Evolutionary conservation across 1,140 invertebrate species (phyloP), one percentile per base, ranked within the genome.

Genomic region (Conus betulinus): DNA sequence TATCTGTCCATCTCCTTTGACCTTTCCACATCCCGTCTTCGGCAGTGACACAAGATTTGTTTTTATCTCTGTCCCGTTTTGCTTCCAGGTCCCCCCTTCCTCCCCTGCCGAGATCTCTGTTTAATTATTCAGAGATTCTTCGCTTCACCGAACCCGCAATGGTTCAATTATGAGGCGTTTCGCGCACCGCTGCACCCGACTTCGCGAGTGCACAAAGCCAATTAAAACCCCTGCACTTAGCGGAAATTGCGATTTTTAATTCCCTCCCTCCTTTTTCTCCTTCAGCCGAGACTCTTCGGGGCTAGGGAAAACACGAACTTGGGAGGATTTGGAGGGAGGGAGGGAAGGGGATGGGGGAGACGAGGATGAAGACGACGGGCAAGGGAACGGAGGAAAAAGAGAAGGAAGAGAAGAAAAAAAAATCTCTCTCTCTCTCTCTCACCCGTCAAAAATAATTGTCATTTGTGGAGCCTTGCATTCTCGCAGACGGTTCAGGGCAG

Each of bases 161-260:
- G n/a, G 84, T 60, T 27, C 84, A 85, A 85, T 85, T 85, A 85
- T 74, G 84, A 74, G 63, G 63, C 84, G 63, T 85, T 85, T 85
- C 63, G 20, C 84, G 71, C 84, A 51, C 27, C 63, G 39, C 63
- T 52, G 84, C 63, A 74, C 67, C 57, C 67, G 39, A 25, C 13
- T 15, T 53, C 27, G 84, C 63, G 27, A 76, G 10, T 51, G 71
- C 63, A 74, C 84, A 85, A 85, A 85, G 84, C 84, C 84, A 85
- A 85, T 85, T 85, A 74, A 67, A 74, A 74, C 27, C 57, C 84
- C 84, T 52, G 84, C 84, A 85, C 84, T 85, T 85, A 85, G 71
- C 39, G 71, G 84, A 85, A 85, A 85, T 85, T 85, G 84, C 84
- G 67, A 85, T 74, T 85, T 85, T 85, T 85, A 85, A 74, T 85